Evolutionary conservation across 2,888 invertebrate species (phyloP).

Genomic region (Hipparchia sbordonii): DNA sequence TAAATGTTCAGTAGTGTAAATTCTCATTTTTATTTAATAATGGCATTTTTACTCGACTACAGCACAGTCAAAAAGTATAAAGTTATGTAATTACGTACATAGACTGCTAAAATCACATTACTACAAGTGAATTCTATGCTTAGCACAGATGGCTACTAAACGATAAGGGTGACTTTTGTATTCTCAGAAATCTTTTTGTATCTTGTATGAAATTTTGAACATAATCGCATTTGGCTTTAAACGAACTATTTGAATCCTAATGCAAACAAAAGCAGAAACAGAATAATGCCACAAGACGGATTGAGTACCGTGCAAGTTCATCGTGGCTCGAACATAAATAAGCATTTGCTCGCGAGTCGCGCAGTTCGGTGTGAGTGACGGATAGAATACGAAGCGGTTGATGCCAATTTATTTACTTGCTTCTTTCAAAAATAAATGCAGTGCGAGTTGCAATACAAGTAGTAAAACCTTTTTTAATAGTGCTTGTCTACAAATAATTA

Average conservation of each 20-base stretch:
- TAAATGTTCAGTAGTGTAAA: too few relatives aligned
- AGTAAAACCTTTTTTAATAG: background rate
- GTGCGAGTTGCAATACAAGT: background rate
- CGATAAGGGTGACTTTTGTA: too few relatives aligned
- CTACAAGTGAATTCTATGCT: too few relatives aligned
- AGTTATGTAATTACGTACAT: too few relatives aligned
- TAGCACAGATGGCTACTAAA: too few relatives aligned
- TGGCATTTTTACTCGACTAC: too few relatives aligned
- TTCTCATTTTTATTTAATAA: too few relatives aligned
- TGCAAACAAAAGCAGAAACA: conserved; percentile 44
- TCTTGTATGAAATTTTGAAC: too few relatives aligned
- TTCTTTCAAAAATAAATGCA: background rate
- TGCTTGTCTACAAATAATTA: too few relatives aligned
- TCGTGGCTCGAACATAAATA: conserved; percentile 76
- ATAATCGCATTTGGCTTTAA: background rate
- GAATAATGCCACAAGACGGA: conserved; percentile 74
- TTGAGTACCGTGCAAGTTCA: conserved; percentile 72
- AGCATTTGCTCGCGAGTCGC: conserved; percentile 64
- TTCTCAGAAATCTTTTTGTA: background rate
- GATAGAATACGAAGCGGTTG: conserved; percentile 29
- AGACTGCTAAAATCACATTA: too few relatives aligned
- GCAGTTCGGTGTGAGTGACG: conserved; percentile 46
- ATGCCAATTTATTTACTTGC: conserved; percentile 14
- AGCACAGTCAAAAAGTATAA: too few relatives aligned
- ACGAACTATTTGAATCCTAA: background rate